A percentile compares a stretch with the other conserved stretches of the same genome.
These are phyloP conservation scores for Spondyliosoma cantharus DNA, from an alignment of 2,797 vertebrate genomes.

Conservation along the genomic window DNA sequence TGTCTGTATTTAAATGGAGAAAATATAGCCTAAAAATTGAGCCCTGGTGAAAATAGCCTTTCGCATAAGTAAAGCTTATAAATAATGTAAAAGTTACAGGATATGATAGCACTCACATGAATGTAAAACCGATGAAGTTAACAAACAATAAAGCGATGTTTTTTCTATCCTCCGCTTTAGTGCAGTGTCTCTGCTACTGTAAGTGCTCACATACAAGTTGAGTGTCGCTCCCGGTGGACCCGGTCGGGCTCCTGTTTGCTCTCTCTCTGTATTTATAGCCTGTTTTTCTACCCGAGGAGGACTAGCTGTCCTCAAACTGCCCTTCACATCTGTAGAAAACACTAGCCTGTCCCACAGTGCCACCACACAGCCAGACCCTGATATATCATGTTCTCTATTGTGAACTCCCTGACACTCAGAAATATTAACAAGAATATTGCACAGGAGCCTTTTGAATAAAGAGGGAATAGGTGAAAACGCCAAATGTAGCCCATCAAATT, in stretches of 20 bases:
- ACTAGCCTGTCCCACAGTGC: constrained; percentile 57
- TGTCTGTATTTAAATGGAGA: constrained; percentile 9
- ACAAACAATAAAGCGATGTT: constrained; percentile 35
- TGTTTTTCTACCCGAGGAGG: constrained; percentile 58
- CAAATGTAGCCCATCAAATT: too few species aligned
- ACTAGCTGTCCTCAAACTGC: constrained; percentile 77
- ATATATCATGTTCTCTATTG: constrained; percentile 39
- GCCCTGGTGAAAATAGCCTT: not conserved
- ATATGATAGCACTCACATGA: constrained; percentile 40
- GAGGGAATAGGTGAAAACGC: not conserved
- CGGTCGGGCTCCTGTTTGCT: constrained; percentile 63
- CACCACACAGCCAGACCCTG: constrained; percentile 40
- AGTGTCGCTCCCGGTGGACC: constrained; percentile 67
- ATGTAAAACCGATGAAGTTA: constrained; percentile 44
- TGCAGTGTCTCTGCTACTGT: constrained; percentile 50
- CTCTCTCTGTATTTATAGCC: constrained; percentile 78
- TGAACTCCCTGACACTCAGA: constrained; percentile 45
- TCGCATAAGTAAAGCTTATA: constrained; percentile 11
- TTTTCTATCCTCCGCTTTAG: constrained; percentile 33
- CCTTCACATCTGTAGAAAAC: constrained; percentile 76
- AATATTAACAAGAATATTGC: constrained; percentile 9
- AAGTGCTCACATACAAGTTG: constrained; percentile 63
- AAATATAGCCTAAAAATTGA: constrained; percentile 11
- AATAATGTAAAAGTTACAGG: constrained; percentile 47
- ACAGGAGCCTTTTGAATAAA: constrained; percentile 2